A percentile compares a stretch with the other conserved stretches of the same genome.
phyloP scores from a whole-genome alignment of 2,113 vertebrate species.

The Naja naja region DNA sequence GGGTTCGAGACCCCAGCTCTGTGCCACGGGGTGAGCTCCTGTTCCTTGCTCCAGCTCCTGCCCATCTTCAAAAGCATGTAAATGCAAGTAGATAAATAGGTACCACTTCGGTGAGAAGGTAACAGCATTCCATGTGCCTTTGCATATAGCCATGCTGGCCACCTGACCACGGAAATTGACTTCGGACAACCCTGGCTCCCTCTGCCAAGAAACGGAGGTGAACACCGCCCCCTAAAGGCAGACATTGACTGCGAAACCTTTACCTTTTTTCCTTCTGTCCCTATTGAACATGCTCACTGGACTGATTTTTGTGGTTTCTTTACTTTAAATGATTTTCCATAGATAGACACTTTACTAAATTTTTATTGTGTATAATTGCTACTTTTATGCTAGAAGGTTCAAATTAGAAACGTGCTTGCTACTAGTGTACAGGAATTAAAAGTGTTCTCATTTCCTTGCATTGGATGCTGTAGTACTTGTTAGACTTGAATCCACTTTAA shows the following conservation, averaged over 20 bases:
- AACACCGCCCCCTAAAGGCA: background rate
- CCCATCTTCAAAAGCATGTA: background rate
- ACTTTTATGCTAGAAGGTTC: background rate
- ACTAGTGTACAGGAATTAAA: background rate
- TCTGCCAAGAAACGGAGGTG: background rate
- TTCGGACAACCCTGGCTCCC: background rate
- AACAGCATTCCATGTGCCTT: background rate
- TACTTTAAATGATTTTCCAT: background rate
- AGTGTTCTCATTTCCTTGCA: background rate
- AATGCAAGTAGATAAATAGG: background rate
- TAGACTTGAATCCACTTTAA: background rate
- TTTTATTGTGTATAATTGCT: too few species aligned
- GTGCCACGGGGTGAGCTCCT: background rate
- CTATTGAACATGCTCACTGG: background rate
- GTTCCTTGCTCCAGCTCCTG: background rate
- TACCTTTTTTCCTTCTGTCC: background rate
- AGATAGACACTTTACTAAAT: background rate
- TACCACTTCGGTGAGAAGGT: background rate
- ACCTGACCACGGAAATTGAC: background rate
- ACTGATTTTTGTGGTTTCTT: background rate
- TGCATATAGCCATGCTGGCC: background rate
- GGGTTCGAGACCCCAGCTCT: background rate
- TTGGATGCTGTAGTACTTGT: background rate
- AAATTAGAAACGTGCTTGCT: background rate
- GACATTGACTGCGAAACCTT: background rate